Conservation (phyloP, 2,888 invertebrate species). For the Calephelis perditalis region DNA sequence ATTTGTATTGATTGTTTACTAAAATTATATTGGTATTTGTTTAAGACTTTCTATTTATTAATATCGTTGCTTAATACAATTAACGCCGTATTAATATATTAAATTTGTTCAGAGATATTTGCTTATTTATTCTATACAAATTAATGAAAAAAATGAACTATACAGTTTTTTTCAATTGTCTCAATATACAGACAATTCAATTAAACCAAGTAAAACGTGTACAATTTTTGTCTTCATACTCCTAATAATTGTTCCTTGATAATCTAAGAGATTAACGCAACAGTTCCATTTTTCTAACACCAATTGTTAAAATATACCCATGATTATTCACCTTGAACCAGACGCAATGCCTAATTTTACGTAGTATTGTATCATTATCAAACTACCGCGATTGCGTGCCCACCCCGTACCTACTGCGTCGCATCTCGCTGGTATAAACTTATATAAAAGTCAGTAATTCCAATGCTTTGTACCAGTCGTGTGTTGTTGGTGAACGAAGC, state of each 20-base stretch:
- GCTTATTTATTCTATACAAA: no score
- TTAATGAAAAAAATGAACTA: no score
- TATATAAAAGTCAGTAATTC: slow-evolving; percentile 68
- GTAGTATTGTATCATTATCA: slow-evolving; percentile 72
- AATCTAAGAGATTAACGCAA: slow-evolving; percentile 10
- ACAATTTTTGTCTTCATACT: no score
- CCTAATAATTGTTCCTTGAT: not conserved
- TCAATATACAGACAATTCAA: no score
- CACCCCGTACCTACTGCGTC: slow-evolving; percentile 45
- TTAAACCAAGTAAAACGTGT: no score
- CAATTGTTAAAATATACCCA: slow-evolving; percentile 33
- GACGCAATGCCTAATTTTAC: slow-evolving; percentile 60
- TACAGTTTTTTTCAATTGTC: no score
- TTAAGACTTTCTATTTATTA: no score
- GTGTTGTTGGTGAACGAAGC: slow-evolving; percentile 72
- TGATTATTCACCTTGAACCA: slow-evolving; percentile 66
- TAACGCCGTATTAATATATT: no score
- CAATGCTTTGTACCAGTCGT: slow-evolving; percentile 66
- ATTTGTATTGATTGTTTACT: no score
- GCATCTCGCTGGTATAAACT: slow-evolving; percentile 59
- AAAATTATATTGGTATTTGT: no score
- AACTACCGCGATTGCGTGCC: slow-evolving; percentile 72
- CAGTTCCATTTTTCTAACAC: slow-evolving; percentile 21
- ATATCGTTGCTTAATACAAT: no score
- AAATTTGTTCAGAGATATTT: no score